Conservation (phyloP, 2,888 invertebrate genomes). For the Scaptomyza caliginosa region DNA sequence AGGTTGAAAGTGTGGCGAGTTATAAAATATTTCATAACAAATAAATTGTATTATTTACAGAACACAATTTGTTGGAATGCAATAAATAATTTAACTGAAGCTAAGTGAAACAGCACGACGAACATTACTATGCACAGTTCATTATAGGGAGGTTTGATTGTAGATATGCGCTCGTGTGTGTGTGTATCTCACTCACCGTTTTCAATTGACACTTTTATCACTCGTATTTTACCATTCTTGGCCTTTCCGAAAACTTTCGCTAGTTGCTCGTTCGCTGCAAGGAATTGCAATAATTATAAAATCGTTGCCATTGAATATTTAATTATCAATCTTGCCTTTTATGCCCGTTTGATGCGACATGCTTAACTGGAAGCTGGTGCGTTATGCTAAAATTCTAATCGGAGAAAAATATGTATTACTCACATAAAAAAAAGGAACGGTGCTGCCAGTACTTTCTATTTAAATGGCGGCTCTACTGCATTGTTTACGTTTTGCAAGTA, state of each 20-base stretch:
- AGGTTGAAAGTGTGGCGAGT: too few relatives aligned
- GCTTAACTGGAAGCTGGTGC: constrained; percentile 22
- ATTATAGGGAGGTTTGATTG: neutral
- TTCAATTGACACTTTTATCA: constrained; percentile 93
- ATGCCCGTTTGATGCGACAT: constrained; percentile 97
- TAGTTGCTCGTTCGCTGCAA: constrained; percentile 91
- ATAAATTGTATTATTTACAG: neutral
- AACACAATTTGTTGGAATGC: neutral
- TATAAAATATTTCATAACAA: neutral
- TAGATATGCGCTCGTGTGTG: neutral
- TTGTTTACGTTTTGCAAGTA: constrained; percentile 53
- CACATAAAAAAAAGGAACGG: constrained; percentile 52
- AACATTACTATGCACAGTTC: neutral
- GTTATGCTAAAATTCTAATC: constrained; percentile 37
- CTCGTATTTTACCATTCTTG: constrained; percentile 89
- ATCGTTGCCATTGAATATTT: neutral
- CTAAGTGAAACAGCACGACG: neutral
- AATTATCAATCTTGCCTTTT: constrained; percentile 87
- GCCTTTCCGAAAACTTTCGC: constrained; percentile 93
- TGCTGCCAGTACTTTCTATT: constrained; percentile 34
- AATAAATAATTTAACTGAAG: neutral
- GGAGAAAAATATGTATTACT: constrained; percentile 64
- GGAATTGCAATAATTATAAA: neutral
- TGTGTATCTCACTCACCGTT: constrained; percentile 87
- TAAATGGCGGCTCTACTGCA: constrained; percentile 8